Base-by-base conservation (phyloP, 1,140 invertebrate species). In the Cotesia chilonis region DNA sequence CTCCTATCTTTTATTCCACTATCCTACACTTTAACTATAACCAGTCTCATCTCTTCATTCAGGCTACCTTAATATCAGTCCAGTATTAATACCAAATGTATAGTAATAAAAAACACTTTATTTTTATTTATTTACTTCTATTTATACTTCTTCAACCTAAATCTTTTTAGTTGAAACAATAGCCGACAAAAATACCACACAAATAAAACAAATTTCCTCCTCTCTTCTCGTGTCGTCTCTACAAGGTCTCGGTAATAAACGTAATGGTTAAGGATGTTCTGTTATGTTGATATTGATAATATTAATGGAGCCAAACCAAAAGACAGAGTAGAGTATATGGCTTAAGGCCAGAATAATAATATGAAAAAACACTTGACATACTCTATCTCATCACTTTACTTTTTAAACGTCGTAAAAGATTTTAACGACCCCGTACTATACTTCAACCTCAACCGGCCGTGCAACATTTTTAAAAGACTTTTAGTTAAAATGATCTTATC, bases 351-450 rank as follows among this genome's bases (percentile, higher is more conserved):
- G 28, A 28, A 28, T 28, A 28, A 28, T 28, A 28, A 28, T 28
- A 28, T 28, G 28, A 35, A 41, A 4, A 4, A 70, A 70, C 14
- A n/a, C 51, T 66, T n/a, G 14, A 52, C 41, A 10, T 54, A 51
- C 14, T 55, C 69, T 64, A 64, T 54, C 59, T 61, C 59, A 70
- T 52, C 59, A 54, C 59, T 64, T 51, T 47, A 51, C 69, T 38
- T 59, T 14, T 37, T 9, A 17, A 47, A 52, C 9, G 60, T 69
- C 72, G 72, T 73, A 73, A 73, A 69, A 9, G 41, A 69, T 63
- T 73, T 73, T 73, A 73, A 73, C 67, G 60, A 73, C 64, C 28
- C 28, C 3, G 28, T 28, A 28, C 28, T 28, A 28, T 28, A 28
- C 17, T 9, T 55, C 61, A 37, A 54, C 17, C 20, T 55, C 61